phyloP scores from a whole-genome alignment of 2,113 vertebrate species.

The Morone saxatilis region DNA sequence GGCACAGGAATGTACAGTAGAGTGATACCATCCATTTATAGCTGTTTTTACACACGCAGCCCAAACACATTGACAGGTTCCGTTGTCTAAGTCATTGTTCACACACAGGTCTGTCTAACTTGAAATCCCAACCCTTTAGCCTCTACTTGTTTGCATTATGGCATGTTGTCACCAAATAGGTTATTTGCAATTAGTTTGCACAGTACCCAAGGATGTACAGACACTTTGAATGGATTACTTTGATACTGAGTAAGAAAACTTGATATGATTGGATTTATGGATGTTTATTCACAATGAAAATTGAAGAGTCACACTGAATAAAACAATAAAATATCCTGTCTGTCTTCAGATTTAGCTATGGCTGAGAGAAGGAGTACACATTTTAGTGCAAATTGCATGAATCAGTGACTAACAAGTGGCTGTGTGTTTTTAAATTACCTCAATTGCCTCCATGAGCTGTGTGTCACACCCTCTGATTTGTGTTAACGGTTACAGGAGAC shows the following conservation, averaged over 20 bases:
- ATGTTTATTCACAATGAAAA: neutral
- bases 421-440: neutral
- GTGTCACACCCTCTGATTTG: neutral
- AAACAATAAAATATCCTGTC: neutral
- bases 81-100: neutral
- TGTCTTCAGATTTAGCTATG: neutral
- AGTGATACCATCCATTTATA: slow-evolving; percentile 2
- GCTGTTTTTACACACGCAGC: neutral
- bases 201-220: neutral
- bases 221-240: neutral
- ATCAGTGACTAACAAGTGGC: too few species aligned
- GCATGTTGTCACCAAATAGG: too few species aligned
- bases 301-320: neutral
- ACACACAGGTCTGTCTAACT: neutral
- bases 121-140: too few species aligned
- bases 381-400: neutral
- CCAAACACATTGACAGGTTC: neutral
- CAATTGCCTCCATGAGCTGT: neutral
- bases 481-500: neutral
- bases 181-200: neutral
- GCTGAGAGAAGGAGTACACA: neutral
- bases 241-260: neutral
- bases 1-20: neutral
- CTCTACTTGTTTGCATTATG: neutral
- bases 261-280: neutral